A percentile compares a stretch with the other conserved stretches of the same genome.
These are phyloP conservation scores for Phasianus colchicus DNA, from an alignment of 2,113 vertebrate species.

Conservation along the genomic window DNA sequence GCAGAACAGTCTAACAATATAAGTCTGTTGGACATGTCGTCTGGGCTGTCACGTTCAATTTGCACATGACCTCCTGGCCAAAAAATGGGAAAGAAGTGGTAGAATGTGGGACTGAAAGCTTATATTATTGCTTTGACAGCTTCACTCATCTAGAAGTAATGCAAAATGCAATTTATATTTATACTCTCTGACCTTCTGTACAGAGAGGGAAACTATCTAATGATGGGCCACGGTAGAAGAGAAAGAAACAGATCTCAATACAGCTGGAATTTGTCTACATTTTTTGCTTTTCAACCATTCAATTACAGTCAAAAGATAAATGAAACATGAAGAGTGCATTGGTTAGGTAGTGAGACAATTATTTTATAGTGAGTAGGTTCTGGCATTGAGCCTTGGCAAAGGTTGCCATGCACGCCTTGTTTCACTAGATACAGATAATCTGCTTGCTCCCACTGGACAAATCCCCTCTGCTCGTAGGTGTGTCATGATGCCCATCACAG, in stretches of 20 bases:
- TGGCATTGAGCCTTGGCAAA: conserved; percentile 78
- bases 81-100: conserved; percentile 94
- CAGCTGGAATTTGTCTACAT: conserved; percentile 85
- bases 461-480: conserved; percentile 77
- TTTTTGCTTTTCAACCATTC: conserved; percentile 82
- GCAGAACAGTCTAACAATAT: conserved; percentile 86
- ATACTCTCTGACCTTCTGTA: conserved; percentile 91
- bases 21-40: conserved; percentile 93
- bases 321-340: conserved; percentile 74
- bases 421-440: conserved; percentile 77
- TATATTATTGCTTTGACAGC: conserved; percentile 98
- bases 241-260: conserved; percentile 81
- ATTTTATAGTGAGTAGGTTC: conserved; percentile 79
- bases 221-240: conserved; percentile 79
- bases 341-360: conserved; percentile 79
- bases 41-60: conserved; percentile 98
- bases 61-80: conserved; percentile 94
- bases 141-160: conserved; percentile 99
- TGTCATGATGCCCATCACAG: conserved; percentile 69
- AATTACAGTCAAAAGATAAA: conserved; percentile 85
- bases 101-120: conserved; percentile 95
- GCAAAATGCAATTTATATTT: conserved; percentile 99
- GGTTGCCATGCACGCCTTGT: conserved; percentile 72
- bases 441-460: conserved; percentile 67
- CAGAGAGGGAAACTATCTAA: conserved; percentile 87